Percentiles rank a stretch among this genome's conserved stretches.
Evolutionary conservation across 1,140 invertebrate genomes (phyloP).

Genomic region (Acromyrmex echinatior): DNA sequence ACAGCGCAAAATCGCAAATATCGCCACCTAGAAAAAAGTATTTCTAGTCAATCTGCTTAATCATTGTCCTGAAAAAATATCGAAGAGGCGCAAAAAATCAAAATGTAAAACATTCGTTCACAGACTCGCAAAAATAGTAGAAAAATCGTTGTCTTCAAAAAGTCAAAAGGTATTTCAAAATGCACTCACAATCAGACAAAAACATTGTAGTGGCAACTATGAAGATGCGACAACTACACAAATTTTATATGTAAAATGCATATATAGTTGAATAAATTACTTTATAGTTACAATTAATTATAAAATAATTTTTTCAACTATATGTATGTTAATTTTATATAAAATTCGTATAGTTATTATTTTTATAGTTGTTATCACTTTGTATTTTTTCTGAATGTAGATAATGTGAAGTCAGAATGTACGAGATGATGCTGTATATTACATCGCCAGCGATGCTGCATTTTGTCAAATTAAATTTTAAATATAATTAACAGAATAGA

Average conservation of each 20-base stretch:
- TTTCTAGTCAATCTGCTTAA: conserved; percentile 9
- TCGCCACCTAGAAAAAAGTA: conserved; percentile 11
- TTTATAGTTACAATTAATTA: too few relatives aligned
- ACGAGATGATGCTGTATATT: conserved; percentile 31
- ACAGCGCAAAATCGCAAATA: conserved; percentile 9
- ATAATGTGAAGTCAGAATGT: conserved; percentile 33
- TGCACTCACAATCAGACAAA: too few relatives aligned
- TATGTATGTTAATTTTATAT: too few relatives aligned
- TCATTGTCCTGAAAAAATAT: conserved; percentile 26
- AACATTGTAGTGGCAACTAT: too few relatives aligned
- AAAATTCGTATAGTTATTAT: too few relatives aligned
- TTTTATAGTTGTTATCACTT: too few relatives aligned
- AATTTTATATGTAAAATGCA: too few relatives aligned
- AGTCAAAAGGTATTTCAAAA: neutral
- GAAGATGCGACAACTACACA: too few relatives aligned
- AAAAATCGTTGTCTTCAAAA: conserved; percentile 25
- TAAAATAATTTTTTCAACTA: too few relatives aligned
- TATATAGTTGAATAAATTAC: too few relatives aligned
- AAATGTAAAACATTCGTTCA: conserved; percentile 2
- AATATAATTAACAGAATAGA: neutral
- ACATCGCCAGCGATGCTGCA: conserved; percentile 41
- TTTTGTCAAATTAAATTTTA: neutral
- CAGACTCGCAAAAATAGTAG: neutral
- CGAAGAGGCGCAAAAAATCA: conserved; percentile 8
- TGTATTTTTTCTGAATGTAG: neutral